Evolutionary conservation across 1,140 invertebrate genomes (phyloP).

Genomic region (Drosophila kanapiae): DNA sequence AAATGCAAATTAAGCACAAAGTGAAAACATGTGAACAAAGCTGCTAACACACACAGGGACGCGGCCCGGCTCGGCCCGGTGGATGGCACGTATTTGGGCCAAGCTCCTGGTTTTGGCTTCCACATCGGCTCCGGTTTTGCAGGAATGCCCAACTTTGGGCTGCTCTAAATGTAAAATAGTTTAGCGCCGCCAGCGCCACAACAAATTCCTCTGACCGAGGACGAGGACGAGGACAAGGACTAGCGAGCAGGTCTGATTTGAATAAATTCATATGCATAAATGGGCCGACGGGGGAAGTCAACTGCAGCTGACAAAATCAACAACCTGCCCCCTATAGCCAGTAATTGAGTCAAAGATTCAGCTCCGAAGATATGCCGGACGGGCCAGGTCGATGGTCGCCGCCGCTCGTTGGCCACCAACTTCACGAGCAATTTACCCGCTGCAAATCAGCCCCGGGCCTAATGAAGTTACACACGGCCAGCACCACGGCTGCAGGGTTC

Average conservation of each 20-base stretch:
- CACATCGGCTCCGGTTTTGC: slow-evolving; percentile 20
- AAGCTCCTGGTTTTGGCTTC: slow-evolving; percentile 37
- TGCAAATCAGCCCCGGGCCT: slow-evolving; percentile 39
- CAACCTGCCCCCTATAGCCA: slow-evolving; percentile 22
- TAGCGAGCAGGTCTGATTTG: slow-evolving; percentile 47
- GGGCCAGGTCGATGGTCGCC: slow-evolving; percentile 6
- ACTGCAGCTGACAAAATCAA: slow-evolving; percentile 51
- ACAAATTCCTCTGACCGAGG: slow-evolving; percentile 48
- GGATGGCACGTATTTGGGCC: slow-evolving; percentile 51
- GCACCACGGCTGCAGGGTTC: slow-evolving; percentile 24
- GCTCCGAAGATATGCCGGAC: slow-evolving; percentile 27
- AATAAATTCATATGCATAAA: slow-evolving; percentile 82
- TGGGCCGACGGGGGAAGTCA: slow-evolving; percentile 42
- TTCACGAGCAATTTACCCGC: slow-evolving; percentile 52
- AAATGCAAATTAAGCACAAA: slow-evolving; percentile 85
- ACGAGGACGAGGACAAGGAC: slow-evolving; percentile 1
- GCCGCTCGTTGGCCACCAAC: slow-evolving; percentile 28
- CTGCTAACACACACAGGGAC: slow-evolving; percentile 33
- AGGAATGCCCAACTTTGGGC: slow-evolving; percentile 42
- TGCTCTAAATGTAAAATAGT: slow-evolving; percentile 81
- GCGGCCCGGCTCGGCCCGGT: slow-evolving; percentile 37
- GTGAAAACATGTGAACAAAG: slow-evolving; percentile 84
- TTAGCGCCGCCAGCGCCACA: slow-evolving; percentile 62
- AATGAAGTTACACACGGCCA: slow-evolving; percentile 58
- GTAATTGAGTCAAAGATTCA: slow-evolving; percentile 66